Conservation (phyloP, 2,888 invertebrate genomes). For the Apotomis betuletana region DNA sequence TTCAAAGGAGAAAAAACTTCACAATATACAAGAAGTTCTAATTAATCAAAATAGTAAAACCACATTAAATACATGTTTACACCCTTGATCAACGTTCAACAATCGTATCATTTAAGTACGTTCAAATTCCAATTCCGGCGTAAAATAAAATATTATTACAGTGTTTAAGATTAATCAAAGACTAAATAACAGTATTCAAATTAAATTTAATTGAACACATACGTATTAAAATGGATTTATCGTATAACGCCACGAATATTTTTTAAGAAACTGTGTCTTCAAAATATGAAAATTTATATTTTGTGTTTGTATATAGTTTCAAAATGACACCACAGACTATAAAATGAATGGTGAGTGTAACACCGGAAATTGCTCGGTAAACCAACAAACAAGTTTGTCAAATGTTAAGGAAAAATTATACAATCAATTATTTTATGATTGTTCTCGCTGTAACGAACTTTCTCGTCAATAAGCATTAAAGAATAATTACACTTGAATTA, state of each 20-base stretch:
- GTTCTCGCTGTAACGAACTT: no score
- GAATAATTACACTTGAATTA: no score
- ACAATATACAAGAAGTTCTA: slow-evolving; percentile 6
- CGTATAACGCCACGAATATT: neutral
- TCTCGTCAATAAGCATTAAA: no score
- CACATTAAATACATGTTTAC: slow-evolving; percentile 70
- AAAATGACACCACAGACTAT: slow-evolving; percentile 26
- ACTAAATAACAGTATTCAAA: neutral
- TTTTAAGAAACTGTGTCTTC: neutral
- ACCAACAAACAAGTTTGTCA: no score
- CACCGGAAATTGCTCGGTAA: slow-evolving; percentile 9
- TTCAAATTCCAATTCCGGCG: slow-evolving; percentile 48
- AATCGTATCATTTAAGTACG: slow-evolving; percentile 43
- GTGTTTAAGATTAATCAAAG: neutral
- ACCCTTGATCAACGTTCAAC: slow-evolving; percentile 53
- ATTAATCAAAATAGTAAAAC: slow-evolving; percentile 56
- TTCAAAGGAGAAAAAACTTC: slow-evolving; percentile 11
- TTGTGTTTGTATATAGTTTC: slow-evolving; percentile 1
- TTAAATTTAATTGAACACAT: neutral
- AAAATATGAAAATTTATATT: neutral
- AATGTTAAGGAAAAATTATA: no score
- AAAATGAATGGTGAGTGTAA: neutral
- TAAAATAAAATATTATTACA: neutral
- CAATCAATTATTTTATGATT: no score
- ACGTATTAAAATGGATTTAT: neutral